Evolutionary conservation across 1,140 invertebrate species (phyloP).

Genomic region (Diabrotica virgifera): DNA sequence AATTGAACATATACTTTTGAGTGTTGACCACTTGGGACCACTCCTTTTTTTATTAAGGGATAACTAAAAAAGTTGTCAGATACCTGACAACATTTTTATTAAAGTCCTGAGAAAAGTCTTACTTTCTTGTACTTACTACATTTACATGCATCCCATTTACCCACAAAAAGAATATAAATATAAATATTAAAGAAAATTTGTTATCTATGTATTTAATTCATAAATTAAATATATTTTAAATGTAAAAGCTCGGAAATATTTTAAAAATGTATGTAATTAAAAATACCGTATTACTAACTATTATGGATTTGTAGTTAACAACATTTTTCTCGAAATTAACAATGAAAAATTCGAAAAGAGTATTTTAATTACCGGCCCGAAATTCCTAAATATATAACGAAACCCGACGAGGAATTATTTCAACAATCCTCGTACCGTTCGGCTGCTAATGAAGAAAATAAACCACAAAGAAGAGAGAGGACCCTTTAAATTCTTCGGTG

Average conservation of each 20-base stretch:
- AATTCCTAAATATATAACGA: constrained; percentile 6
- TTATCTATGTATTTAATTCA: too few relatives aligned
- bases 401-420: constrained; percentile 1
- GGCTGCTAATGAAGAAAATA: constrained; percentile 27
- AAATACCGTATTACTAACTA: neutral
- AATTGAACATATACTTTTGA: too few relatives aligned
- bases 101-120: too few relatives aligned
- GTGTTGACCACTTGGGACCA: too few relatives aligned
- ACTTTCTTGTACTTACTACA: too few relatives aligned
- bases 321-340: constrained; percentile 10
- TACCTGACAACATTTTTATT: too few relatives aligned
- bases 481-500: constrained; percentile 29
- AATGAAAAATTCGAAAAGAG: neutral
- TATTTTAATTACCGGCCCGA: constrained; percentile 11
- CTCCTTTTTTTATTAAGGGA: too few relatives aligned
- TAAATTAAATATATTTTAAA: too few relatives aligned
- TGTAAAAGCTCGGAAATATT: neutral
- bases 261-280: neutral
- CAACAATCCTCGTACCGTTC: constrained; percentile 9
- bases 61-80: too few relatives aligned
- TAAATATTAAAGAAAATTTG: too few relatives aligned
- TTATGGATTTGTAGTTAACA: neutral
- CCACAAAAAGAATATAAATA: too few relatives aligned
- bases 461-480: constrained; percentile 15
- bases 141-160: too few relatives aligned